These are phyloP conservation scores for Oophaga pumilio DNA, from an alignment of 2,113 vertebrate species.

Conservation along the genomic window DNA sequence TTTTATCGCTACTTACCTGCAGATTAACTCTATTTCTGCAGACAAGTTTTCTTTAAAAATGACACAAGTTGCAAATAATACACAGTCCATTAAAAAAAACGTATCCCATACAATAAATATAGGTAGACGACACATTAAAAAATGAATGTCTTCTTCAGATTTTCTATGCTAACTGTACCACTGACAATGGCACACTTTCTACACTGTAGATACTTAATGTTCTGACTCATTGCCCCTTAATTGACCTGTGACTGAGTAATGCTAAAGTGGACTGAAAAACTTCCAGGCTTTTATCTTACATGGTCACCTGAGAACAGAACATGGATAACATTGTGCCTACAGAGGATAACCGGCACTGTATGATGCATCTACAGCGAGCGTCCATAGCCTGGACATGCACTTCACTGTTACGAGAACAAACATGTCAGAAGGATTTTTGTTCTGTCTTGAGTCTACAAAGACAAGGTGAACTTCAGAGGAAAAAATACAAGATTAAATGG, in stretches of 20 bases:
- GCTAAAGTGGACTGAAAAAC: background rate
- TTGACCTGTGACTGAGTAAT: background rate
- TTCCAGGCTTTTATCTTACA: background rate
- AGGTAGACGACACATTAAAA: background rate
- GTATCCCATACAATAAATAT: background rate
- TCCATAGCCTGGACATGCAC: background rate
- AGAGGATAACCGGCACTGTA: background rate
- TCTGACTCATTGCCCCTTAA: background rate
- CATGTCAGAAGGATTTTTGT: background rate
- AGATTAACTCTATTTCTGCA: too few relatives aligned
- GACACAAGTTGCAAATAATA: background rate
- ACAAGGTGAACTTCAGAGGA: slow-evolving; percentile 2
- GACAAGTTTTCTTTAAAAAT: background rate
- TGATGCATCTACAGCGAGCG: too few relatives aligned
- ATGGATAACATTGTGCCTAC: background rate
- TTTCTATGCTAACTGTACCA: background rate
- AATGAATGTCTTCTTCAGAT: background rate
- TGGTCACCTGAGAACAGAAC: background rate
- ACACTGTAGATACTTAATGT: background rate
- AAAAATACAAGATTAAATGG: background rate
- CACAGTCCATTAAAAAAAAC: background rate
- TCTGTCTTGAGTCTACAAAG: background rate
- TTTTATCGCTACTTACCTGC: too few relatives aligned
- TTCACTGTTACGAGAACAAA: background rate
- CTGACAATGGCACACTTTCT: slow-evolving; percentile 5